Conservation (phyloP, 1,140 invertebrate genomes). For the Chelonus insularis region DNA sequence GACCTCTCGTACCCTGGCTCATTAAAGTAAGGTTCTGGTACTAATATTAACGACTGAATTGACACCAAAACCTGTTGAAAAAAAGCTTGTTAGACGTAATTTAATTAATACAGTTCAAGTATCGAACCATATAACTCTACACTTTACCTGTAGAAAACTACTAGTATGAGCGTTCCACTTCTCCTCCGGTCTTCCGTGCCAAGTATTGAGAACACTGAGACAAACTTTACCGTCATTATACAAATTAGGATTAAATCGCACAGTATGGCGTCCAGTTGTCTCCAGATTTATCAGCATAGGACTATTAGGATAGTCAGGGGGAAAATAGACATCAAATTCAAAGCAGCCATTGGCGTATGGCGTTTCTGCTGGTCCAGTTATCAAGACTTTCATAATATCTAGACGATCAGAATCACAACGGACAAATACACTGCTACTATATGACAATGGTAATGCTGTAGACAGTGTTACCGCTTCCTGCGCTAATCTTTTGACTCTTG, state of each 20-base stretch:
- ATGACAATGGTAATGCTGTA: conserved; percentile 89
- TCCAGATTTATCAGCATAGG: conserved; percentile 89
- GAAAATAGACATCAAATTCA: conserved; percentile 90
- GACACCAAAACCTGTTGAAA: conserved; percentile 82
- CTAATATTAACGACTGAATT: conserved; percentile 94
- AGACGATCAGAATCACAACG: conserved; percentile 91
- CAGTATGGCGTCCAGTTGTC: conserved; percentile 90
- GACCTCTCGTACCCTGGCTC: conserved; percentile 96
- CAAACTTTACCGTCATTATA: conserved; percentile 98
- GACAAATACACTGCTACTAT: conserved; percentile 94
- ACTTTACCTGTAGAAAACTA: conserved; percentile 85
- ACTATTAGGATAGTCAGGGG: conserved; percentile 80
- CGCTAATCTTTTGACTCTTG: conserved; percentile 87
- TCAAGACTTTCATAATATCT: conserved; percentile 94
- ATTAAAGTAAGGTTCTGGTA: conserved; percentile 97
- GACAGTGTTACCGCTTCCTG: conserved; percentile 96
- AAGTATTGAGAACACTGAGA: conserved; percentile 93
- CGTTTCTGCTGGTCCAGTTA: conserved; percentile 87
- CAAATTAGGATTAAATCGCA: conserved; percentile 96
- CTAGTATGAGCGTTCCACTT: conserved; percentile 98
- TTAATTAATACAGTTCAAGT: not conserved
- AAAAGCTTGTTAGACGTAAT: conserved; percentile 10
- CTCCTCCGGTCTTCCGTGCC: conserved; percentile 97
- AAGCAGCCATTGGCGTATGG: conserved; percentile 90
- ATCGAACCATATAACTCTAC: not conserved